These are phyloP conservation scores for Abscondita cerata DNA, from an alignment of 2,888 invertebrate genomes.

Conservation along the genomic window DNA sequence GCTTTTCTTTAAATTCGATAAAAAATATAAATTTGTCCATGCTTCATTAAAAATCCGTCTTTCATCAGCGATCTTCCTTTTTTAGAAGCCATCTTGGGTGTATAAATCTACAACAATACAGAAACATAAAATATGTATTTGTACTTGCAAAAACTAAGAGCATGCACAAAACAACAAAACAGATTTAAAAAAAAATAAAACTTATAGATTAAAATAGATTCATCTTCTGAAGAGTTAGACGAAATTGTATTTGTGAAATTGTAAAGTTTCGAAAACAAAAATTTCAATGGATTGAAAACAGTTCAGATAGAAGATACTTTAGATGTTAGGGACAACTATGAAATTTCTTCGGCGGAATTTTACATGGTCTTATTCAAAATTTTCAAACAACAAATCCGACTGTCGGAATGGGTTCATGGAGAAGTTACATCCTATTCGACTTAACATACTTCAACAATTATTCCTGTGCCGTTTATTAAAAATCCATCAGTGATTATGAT, in stretches of 20 bases:
- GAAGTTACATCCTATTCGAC: constrained; percentile 10
- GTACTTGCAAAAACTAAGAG: no score
- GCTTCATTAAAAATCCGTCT: no score
- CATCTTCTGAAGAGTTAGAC: constrained; percentile 1
- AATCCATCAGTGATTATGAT: constrained; percentile 43
- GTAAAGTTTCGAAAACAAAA: neutral
- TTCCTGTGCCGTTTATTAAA: constrained; percentile 46
- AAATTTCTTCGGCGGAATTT: constrained; percentile 44
- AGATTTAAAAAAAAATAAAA: no score
- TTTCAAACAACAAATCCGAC: constrained; percentile 34
- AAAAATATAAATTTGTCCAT: no score
- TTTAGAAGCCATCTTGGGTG: no score
- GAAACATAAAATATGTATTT: no score
- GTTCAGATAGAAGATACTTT: neutral
- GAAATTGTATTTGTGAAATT: constrained; percentile 7
- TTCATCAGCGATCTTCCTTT: no score
- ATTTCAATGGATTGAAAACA: constrained; percentile 1
- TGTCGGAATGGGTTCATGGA: constrained; percentile 45
- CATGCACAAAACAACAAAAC: no score
- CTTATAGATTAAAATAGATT: constrained; percentile 35
- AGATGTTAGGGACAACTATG: constrained; percentile 33
- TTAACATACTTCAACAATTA: constrained; percentile 41
- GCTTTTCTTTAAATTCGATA: no score
- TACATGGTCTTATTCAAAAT: constrained; percentile 29
- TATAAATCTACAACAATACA: no score